phyloP scores from a whole-genome alignment of 2,113 vertebrate genomes.

The Podocnemis expansa region DNA sequence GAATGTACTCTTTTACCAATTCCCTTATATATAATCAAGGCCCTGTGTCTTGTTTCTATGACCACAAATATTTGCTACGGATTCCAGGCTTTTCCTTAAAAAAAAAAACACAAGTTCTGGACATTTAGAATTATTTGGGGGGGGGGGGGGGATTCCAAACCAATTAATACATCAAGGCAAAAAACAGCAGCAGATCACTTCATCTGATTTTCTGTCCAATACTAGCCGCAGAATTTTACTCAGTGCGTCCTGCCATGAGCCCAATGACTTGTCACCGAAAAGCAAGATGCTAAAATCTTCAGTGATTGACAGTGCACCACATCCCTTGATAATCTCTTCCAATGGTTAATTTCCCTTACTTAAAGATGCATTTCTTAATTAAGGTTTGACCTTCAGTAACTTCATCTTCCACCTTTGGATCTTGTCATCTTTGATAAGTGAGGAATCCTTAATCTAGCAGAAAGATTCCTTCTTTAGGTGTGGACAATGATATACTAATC shows the following conservation, averaged over 20 bases:
- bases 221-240: neutral
- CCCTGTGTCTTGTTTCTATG: neutral
- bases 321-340: neutral
- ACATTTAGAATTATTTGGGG: neutral
- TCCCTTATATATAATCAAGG: neutral
- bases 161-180: constrained; percentile 6
- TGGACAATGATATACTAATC: rapidly evolving
- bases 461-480: rapidly evolving
- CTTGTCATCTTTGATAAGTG: neutral
- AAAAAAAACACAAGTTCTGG: constrained; percentile 4
- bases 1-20: neutral
- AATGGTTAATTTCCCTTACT: neutral
- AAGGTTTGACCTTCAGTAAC: neutral
- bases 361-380: neutral
- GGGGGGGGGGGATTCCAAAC: neutral
- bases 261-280: neutral
- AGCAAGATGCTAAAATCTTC: neutral
- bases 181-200: neutral
- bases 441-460: rapidly evolving
- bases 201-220: rapidly evolving
- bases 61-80: neutral
- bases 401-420: neutral
- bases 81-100: constrained; percentile 12
- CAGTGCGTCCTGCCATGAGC: neutral
- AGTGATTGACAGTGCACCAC: neutral